Conservation (phyloP, 1,140 invertebrate species). For the Panagrolaimus sp. region DNA sequence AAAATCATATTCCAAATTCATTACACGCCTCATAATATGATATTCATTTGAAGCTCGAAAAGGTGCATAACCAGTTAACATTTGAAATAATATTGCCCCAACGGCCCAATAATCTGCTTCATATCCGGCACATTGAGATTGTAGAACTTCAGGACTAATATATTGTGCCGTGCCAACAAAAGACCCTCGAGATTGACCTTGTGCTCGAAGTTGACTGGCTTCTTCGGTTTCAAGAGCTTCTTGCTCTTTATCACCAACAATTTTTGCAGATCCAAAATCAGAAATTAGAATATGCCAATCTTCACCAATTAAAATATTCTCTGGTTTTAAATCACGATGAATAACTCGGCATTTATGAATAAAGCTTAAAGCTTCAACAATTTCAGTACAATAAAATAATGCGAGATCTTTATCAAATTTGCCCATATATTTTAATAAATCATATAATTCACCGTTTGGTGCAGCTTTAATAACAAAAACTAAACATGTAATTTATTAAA, state of each 20-base stretch:
- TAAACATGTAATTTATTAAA: constrained; percentile 47
- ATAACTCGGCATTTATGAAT: constrained; percentile 83
- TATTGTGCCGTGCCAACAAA: constrained; percentile 99
- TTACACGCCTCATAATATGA: constrained; percentile 90
- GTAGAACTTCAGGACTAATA: constrained; percentile 81
- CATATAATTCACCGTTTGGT: constrained; percentile 83
- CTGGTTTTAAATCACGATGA: constrained; percentile 72
- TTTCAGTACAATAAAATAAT: constrained; percentile 86
- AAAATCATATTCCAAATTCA: constrained; percentile 82
- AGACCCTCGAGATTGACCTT: constrained; percentile 66
- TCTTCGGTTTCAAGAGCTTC: constrained; percentile 14
- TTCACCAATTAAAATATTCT: constrained; percentile 72
- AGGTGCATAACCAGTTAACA: constrained; percentile 84
- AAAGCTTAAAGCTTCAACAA: constrained; percentile 82
- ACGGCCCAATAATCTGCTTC: constrained; percentile 78
- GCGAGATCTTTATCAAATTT: constrained; percentile 82
- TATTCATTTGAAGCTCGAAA: constrained; percentile 89
- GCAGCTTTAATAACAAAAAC: constrained; percentile 93
- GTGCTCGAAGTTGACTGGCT: constrained; percentile 3
- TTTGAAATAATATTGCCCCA: constrained; percentile 94
- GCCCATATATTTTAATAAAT: constrained; percentile 82
- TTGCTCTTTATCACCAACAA: constrained; percentile 32
- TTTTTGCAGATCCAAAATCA: constrained; percentile 87
- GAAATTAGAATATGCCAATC: constrained; percentile 93
- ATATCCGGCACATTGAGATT: constrained; percentile 43